Evolutionary conservation across 2,888 invertebrate genomes (phyloP).

Genomic region (Nysson spinosus): DNA sequence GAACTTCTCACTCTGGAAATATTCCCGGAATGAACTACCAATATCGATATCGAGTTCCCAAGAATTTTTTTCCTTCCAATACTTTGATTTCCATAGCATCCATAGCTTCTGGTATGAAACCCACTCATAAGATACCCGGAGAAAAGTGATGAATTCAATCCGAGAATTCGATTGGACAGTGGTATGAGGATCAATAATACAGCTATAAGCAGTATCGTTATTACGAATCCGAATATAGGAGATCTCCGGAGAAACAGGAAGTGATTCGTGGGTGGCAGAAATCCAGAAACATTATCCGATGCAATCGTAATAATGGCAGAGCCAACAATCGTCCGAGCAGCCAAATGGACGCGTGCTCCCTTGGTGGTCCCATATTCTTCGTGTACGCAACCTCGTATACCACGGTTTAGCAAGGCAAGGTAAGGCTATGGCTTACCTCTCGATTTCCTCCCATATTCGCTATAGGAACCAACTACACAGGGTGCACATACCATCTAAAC

Average conservation of each 20-base stretch:
- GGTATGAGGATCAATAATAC: too few species aligned
- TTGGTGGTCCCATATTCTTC: constrained; percentile 55
- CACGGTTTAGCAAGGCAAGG: constrained; percentile 31
- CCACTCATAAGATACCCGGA: too few species aligned
- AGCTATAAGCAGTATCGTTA: too few species aligned
- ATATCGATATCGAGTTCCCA: too few species aligned
- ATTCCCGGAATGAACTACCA: too few species aligned
- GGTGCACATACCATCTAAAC: constrained; percentile 26
- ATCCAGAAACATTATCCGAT: constrained; percentile 58
- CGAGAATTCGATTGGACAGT: too few species aligned
- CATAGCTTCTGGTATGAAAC: too few species aligned
- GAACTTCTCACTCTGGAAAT: too few species aligned
- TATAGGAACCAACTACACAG: neutral
- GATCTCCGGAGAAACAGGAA: neutral
- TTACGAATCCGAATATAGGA: constrained; percentile 19
- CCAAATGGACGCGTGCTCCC: constrained; percentile 53
- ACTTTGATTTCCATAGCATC: too few species aligned
- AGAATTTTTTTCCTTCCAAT: too few species aligned
- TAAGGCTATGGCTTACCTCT: constrained; percentile 33
- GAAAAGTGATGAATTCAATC: too few species aligned
- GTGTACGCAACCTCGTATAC: constrained; percentile 34
- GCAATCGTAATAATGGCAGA: constrained; percentile 48
- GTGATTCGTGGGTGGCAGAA: constrained; percentile 46
- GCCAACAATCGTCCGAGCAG: constrained; percentile 42
- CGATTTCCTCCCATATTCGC: constrained; percentile 30